These are phyloP conservation scores for Chironomus striatipennis DNA, from an alignment of 1,140 invertebrate species.

Conservation along the genomic window DNA sequence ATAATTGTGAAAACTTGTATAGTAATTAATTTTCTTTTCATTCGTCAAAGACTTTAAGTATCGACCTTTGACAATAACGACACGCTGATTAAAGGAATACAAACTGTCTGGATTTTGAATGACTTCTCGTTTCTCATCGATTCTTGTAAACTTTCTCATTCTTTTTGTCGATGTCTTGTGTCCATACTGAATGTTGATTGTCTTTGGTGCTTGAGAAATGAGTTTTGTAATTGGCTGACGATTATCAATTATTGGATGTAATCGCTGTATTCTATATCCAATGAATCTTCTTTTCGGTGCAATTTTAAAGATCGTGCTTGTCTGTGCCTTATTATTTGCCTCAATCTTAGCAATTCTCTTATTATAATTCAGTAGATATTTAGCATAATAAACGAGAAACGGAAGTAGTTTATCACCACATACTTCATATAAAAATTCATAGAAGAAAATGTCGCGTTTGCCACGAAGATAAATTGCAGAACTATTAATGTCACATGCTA, in stretches of 20 bases:
- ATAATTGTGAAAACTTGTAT: neutral
- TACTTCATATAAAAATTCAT: conserved; percentile 37
- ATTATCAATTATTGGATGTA: neutral
- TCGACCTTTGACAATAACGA: neutral
- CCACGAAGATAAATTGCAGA: conserved; percentile 34
- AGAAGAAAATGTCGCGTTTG: conserved; percentile 35
- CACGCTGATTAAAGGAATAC: neutral
- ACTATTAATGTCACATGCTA: conserved; percentile 33
- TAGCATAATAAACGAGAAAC: conserved; percentile 33
- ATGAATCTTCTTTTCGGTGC: neutral
- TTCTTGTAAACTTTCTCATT: neutral
- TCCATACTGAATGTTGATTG: neutral
- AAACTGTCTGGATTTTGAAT: neutral
- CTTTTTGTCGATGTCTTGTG: neutral
- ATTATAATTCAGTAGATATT: neutral
- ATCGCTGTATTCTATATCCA: neutral
- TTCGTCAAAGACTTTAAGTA: neutral
- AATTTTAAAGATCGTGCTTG: neutral
- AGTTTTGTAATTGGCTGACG: neutral
- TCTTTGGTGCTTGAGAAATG: neutral
- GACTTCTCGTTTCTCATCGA: neutral
- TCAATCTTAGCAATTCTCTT: neutral
- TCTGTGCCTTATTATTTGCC: neutral
- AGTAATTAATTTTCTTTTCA: neutral
- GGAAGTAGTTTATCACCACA: conserved; percentile 35